Percentiles rank a stretch among this genome's conserved stretches.
These are phyloP conservation scores for Brachyptera risi DNA, from an alignment of 2,888 invertebrate species.

Conservation along the genomic window DNA sequence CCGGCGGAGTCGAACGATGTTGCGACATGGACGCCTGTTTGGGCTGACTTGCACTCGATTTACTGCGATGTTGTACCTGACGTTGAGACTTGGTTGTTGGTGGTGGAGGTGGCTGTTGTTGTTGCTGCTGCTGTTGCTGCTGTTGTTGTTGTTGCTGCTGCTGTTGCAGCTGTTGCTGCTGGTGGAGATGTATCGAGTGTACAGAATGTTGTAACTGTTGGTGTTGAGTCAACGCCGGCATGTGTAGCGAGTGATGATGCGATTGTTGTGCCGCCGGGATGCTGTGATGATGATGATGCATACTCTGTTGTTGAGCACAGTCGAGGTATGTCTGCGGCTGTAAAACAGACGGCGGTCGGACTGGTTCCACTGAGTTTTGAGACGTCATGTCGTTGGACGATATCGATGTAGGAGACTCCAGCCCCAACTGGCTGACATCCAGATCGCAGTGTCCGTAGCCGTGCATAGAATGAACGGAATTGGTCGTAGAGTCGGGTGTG, in stretches of 20 bases:
- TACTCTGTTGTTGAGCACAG: constrained; percentile 54
- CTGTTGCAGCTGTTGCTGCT: constrained; percentile 33
- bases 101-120: constrained; percentile 36
- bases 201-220: constrained; percentile 36
- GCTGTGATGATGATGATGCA: constrained; percentile 38
- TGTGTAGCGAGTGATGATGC: constrained; percentile 40
- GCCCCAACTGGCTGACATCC: constrained; percentile 75
- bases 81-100: constrained; percentile 24
- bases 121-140: constrained; percentile 38
- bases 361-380: constrained; percentile 62
- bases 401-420: constrained; percentile 86
- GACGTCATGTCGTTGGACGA: constrained; percentile 75
- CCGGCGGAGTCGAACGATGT: constrained; percentile 36
- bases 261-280: constrained; percentile 31
- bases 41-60: constrained; percentile 19
- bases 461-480: constrained; percentile 75
- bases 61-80: constrained; percentile 32
- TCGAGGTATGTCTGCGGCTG: constrained; percentile 55
- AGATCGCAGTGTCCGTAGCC: constrained; percentile 76
- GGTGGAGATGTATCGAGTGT: constrained; percentile 8
- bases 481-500: constrained; percentile 78
- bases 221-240: constrained; percentile 41
- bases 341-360: constrained; percentile 55
- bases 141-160: constrained; percentile 34
- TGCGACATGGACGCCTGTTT: constrained; percentile 29